phyloP scores from a whole-genome alignment of 2,888 invertebrate genomes.

The Latrodectus hesperus region DNA sequence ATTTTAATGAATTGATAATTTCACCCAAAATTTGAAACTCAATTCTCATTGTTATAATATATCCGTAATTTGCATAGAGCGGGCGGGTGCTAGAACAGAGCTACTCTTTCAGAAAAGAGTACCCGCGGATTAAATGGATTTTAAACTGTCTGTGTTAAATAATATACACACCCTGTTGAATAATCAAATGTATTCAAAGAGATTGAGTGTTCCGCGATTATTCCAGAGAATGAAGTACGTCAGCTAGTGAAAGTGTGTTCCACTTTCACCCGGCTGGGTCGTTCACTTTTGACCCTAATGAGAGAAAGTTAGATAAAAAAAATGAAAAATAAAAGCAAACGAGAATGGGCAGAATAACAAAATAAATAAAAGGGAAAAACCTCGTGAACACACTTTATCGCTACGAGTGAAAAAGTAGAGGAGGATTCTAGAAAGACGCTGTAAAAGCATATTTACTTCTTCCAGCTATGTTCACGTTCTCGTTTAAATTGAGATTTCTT shows the following conservation, averaged over 20 bases:
- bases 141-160: too few relatives aligned
- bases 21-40: too few relatives aligned
- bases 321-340: constrained; percentile 11
- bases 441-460: constrained; percentile 12
- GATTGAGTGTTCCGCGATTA: background rate
- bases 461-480: constrained; percentile 15
- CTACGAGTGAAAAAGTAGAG: background rate
- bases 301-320: constrained; percentile 39
- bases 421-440: constrained; percentile 5
- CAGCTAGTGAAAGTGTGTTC: constrained; percentile 37
- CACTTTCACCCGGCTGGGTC: constrained; percentile 48
- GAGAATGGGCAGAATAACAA: background rate
- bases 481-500: constrained; percentile 7
- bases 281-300: constrained; percentile 66
- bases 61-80: too few relatives aligned
- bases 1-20: too few relatives aligned
- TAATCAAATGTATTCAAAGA: too few relatives aligned
- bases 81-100: too few relatives aligned
- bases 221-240: background rate
- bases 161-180: too few relatives aligned
- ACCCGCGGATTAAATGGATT: too few relatives aligned
- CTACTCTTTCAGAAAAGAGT: too few relatives aligned
- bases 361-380: constrained; percentile 6
- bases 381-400: constrained; percentile 21
- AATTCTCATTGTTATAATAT: too few relatives aligned